A percentile compares a stretch with the other conserved stretches of the same genome.
Conservation (phyloP, 2,113 vertebrate species). For the Apus apus region DNA sequence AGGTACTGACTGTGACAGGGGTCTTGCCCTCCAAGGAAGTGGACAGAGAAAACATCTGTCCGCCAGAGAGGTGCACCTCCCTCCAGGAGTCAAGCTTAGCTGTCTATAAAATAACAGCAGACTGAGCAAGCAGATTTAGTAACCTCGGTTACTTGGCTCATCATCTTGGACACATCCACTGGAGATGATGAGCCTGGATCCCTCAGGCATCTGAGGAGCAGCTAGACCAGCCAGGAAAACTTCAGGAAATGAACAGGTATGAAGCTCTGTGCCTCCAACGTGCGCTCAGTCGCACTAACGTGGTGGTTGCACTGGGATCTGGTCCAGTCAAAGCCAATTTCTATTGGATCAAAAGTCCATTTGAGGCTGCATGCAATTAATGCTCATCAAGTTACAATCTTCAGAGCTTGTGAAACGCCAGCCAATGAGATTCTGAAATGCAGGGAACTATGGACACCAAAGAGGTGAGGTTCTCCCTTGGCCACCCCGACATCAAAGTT, state of each 20-base stretch:
- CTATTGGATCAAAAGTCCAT: background rate
- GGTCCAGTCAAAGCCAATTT: background rate
- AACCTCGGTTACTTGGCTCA: background rate
- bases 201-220: background rate
- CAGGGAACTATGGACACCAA: background rate
- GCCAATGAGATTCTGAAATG: rapidly evolving
- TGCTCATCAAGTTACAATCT: background rate
- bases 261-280: background rate
- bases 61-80: background rate
- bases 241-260: background rate
- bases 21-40: background rate
- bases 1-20: background rate
- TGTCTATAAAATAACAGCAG: background rate
- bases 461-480: background rate
- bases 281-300: background rate
- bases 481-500: background rate
- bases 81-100: background rate
- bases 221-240: constrained; percentile 38
- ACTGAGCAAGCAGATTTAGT: background rate
- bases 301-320: rapidly evolving
- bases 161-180: background rate
- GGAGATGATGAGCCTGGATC: background rate
- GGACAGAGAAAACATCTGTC: background rate
- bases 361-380: background rate
- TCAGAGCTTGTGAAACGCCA: background rate